Evolutionary conservation across 2,888 invertebrate species (phyloP), one percentile per base, ranked within the genome.

Genomic region (Pycnomerus fuliginosus): DNA sequence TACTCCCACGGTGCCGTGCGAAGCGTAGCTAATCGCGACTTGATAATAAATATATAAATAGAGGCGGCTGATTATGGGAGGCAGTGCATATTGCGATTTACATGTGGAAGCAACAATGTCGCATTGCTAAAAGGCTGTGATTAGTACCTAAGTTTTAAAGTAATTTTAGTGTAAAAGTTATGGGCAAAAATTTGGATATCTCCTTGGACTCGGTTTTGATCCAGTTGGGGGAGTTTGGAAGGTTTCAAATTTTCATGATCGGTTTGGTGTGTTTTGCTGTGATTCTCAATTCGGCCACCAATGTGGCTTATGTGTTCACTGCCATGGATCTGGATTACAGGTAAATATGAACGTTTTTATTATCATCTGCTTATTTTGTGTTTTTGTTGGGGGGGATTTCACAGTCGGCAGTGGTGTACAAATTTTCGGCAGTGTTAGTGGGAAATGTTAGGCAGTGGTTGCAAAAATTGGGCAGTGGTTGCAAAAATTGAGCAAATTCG

Each of bases 241-340:
- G 74, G 50, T 86, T 80, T 67, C 87, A 87, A 70, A 59, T 79
- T 11, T 62, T 74, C 14, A 80, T 80, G 50, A 78, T 83, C 45
- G 40, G 75, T 17, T 67, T 85, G 44, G 79, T 85, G 32, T 74
- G 80, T 42, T 47, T 85, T 17, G 83, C 84, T 1, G 62, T 69
- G 4, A 75, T 84, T 53, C 72, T 83, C 40, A 78, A 84, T 65
- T 80, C 83, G 2, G 81, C 82, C 1, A 79, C 82, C 48, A 81
- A 78, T 61, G 77, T 83, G 48, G 81, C 82, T 30, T 87, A 82
- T 60, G 80, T 85, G 39, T 87, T 87, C 65, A 83, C 85, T 0
- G 83, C 86, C 0, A 80, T 81, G 38, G 78, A 81, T 44, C 71
- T 85, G 11, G 76, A 79, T 29, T 83, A 86, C 75, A 84, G 87